These are phyloP conservation scores for Zaprionus lineosus DNA, from an alignment of 2,888 invertebrate genomes.

Conservation along the genomic window DNA sequence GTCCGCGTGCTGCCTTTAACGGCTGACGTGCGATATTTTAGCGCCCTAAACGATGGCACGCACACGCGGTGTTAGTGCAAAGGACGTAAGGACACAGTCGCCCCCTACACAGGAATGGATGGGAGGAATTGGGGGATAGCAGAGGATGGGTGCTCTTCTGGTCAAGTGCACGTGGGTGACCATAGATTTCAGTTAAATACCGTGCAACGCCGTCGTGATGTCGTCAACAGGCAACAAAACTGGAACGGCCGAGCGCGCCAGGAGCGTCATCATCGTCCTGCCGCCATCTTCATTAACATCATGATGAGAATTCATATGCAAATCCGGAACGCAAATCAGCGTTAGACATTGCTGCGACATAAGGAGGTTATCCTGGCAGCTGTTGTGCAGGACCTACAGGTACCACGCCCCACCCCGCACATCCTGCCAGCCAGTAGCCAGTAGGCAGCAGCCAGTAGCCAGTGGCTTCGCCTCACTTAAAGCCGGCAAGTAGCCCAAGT, in stretches of 20 bases:
- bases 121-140: slow-evolving; percentile 2
- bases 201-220: slow-evolving; percentile 43
- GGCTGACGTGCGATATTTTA: slow-evolving; percentile 33
- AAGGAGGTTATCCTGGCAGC: background rate
- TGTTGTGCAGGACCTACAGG: too few relatives aligned
- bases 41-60: slow-evolving; percentile 30
- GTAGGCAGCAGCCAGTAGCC: too few relatives aligned
- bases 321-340: slow-evolving; percentile 65
- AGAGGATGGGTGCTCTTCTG: too few relatives aligned
- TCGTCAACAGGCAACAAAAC: slow-evolving; percentile 49
- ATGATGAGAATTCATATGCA: slow-evolving; percentile 69
- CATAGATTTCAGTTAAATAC: slow-evolving; percentile 69
- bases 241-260: slow-evolving; percentile 13
- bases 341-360: slow-evolving; percentile 30
- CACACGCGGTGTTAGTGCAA: slow-evolving; percentile 55
- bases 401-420: too few relatives aligned
- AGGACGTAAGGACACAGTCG: slow-evolving; percentile 14
- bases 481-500: too few relatives aligned
- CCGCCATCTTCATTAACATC: slow-evolving; percentile 45
- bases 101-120: background rate
- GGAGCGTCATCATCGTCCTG: slow-evolving; percentile 9
- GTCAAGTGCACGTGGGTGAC: slow-evolving; percentile 39
- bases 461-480: too few relatives aligned
- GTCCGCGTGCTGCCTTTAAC: slow-evolving; percentile 29
- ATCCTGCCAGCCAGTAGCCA: background rate